phyloP scores from a whole-genome alignment of 2,113 vertebrate species.

The Ondatra zibethicus region DNA sequence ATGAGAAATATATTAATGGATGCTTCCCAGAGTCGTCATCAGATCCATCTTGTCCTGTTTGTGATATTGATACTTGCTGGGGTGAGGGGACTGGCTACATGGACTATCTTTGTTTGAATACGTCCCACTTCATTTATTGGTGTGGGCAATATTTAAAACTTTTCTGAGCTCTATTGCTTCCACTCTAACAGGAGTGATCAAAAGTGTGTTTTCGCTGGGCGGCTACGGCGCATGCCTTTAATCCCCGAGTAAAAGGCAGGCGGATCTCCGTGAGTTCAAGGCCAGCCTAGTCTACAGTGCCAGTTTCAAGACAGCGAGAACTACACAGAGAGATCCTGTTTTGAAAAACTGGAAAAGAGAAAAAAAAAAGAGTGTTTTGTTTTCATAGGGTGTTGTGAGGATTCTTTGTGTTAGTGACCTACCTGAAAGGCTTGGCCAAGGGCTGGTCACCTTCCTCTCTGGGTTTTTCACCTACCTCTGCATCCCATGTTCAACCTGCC shows the following conservation, averaged over 20 bases:
- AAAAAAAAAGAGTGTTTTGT: too few species aligned
- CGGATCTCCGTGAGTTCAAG: too few species aligned
- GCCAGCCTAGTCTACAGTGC: too few species aligned
- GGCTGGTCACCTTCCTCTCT: rapidly evolving
- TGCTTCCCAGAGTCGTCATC: neutral
- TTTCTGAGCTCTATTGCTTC: neutral
- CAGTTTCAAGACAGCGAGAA: too few species aligned
- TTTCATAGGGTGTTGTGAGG: neutral
- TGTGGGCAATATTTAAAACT: neutral
- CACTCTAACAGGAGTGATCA: neutral
- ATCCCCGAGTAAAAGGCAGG: too few species aligned
- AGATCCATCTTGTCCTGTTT: neutral
- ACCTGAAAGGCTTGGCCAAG: neutral
- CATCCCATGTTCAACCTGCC: neutral
- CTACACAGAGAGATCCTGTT: too few species aligned
- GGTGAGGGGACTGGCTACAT: too few species aligned
- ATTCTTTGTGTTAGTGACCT: neutral
- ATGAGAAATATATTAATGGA: neutral
- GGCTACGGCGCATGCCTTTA: too few species aligned
- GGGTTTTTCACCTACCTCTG: neutral
- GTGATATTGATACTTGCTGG: neutral
- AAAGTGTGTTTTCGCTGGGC: too few species aligned
- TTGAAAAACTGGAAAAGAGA: too few species aligned
- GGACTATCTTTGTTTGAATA: neutral
- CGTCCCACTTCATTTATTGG: neutral